Conservation (phyloP, 2,888 invertebrate species). For the Drosophila emarginata region DNA sequence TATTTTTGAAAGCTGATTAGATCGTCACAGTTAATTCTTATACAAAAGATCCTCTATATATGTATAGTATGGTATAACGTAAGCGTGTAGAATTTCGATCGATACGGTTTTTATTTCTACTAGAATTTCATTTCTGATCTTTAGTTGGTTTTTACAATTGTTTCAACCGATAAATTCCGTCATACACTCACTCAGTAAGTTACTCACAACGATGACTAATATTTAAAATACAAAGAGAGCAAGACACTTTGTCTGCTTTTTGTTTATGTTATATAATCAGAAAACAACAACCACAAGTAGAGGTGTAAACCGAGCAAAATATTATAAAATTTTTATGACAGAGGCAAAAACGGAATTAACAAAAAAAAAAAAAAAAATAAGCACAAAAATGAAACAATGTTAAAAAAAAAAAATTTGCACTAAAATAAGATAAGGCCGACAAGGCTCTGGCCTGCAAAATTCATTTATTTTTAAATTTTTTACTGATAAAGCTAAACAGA, state of each 20-base stretch:
- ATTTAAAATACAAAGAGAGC: conserved; percentile 20
- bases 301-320: conserved; percentile 47
- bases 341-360: conserved; percentile 22
- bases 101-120: not conserved
- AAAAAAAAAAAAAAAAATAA: conserved; percentile 31
- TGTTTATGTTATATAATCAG: conserved; percentile 66
- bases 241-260: conserved; percentile 60
- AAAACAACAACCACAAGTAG: conserved; percentile 19
- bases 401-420: conserved; percentile 2
- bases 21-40: not conserved
- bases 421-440: not conserved
- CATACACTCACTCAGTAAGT: conserved; percentile 46
- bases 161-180: conserved; percentile 33
- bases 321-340: conserved; percentile 31
- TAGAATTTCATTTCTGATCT: not conserved
- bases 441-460: not conserved
- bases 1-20: not conserved
- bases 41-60: not conserved
- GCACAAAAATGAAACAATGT: not conserved
- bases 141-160: conserved; percentile 50
- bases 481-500: not conserved
- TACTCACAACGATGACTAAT: conserved; percentile 54
- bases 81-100: not conserved
- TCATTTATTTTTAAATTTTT: not conserved
- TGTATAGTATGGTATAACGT: not conserved